phyloP scores from a whole-genome alignment of 2,113 vertebrate genomes.

The Bungarus multicinctus region DNA sequence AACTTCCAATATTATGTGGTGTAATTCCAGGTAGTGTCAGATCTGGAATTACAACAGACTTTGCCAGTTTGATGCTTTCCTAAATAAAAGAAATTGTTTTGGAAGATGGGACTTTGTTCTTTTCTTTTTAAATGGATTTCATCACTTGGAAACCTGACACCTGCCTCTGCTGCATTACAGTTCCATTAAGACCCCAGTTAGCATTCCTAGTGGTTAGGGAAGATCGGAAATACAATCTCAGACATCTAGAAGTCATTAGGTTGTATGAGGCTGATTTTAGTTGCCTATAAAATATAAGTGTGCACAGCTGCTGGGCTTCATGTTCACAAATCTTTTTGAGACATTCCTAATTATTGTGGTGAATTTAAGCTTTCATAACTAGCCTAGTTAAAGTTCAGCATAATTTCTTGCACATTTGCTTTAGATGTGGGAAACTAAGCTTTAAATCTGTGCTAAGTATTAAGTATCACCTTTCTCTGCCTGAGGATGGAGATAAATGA shows the following conservation, averaged over 20 bases:
- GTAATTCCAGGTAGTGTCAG: too few species aligned
- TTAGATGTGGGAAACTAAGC: not conserved
- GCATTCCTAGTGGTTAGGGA: not conserved
- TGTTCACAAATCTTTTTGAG: conserved; percentile 42
- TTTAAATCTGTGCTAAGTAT: not conserved
- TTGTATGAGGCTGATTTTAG: not conserved
- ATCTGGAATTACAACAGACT: too few species aligned
- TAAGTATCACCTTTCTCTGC: not conserved
- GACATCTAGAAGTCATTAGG: not conserved
- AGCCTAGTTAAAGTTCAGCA: conserved; percentile 30
- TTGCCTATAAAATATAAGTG: conserved; percentile 55
- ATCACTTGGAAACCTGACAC: not conserved
- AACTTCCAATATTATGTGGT: too few species aligned
- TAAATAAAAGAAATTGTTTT: too few species aligned
- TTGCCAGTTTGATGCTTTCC: too few species aligned
- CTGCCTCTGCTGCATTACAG: not conserved
- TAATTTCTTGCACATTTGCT: not conserved
- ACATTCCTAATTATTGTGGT: conserved; percentile 33
- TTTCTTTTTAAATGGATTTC: too few species aligned
- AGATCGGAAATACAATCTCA: not conserved
- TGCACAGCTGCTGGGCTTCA: conserved; percentile 19
- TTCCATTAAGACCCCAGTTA: not conserved
- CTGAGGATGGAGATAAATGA: not conserved
- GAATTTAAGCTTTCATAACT: conserved; percentile 26
- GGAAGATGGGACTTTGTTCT: too few species aligned